Percentiles rank a stretch among this genome's conserved stretches.
Conservation (phyloP, 2,113 vertebrate genomes). For the Sturnira hondurensis region DNA sequence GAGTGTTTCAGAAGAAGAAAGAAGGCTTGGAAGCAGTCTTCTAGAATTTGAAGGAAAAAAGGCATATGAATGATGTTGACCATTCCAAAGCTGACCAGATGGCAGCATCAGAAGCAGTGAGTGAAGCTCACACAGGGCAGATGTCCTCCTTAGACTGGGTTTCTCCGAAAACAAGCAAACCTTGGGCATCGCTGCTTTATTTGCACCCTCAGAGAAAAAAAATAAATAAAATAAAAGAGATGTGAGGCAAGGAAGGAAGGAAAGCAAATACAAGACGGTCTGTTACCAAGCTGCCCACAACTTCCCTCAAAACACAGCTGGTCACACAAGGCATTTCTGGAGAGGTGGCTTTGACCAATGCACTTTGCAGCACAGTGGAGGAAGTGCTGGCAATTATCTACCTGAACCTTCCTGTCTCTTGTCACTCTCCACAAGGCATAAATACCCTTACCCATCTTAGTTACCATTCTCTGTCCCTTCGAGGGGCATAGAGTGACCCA, state of each 20-base stretch:
- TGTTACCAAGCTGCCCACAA: not conserved
- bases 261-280: not conserved
- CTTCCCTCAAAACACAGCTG: not conserved
- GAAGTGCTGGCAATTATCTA: not conserved
- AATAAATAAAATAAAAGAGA: not conserved
- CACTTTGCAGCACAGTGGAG: not conserved
- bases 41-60: not conserved
- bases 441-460: not conserved
- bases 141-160: not conserved
- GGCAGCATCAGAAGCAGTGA: not conserved
- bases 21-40: not conserved
- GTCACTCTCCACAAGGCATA: not conserved
- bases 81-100: not conserved
- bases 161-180: not conserved
- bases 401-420: not conserved
- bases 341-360: not conserved
- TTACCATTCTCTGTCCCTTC: not conserved
- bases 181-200: not conserved
- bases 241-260: not conserved
- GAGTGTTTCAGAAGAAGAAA: not conserved
- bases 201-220: not conserved
- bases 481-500: not conserved
- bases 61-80: not conserved
- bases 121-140: not conserved
- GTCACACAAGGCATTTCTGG: not conserved